phyloP scores from a whole-genome alignment of 1,140 invertebrate species.

The Drosophila miranda region DNA sequence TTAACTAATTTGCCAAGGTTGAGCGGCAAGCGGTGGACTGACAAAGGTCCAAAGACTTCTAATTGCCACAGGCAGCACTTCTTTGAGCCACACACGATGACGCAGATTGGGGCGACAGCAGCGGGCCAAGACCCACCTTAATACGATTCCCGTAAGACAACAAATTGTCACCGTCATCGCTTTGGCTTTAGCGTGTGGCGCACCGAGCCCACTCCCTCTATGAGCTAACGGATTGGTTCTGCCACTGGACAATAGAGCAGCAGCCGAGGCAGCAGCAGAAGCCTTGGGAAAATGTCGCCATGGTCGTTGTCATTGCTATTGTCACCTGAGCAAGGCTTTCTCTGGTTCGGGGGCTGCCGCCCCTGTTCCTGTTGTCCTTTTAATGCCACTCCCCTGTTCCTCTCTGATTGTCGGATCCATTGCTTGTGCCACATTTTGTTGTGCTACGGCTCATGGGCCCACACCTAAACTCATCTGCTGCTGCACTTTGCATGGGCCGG shows the following conservation, averaged over 20 bases:
- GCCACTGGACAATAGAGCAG: constrained; percentile 35
- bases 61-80: constrained; percentile 57
- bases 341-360: not conserved
- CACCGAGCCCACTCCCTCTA: not conserved
- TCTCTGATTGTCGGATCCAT: constrained; percentile 12
- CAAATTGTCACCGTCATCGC: constrained; percentile 64
- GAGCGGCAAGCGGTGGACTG: constrained; percentile 15
- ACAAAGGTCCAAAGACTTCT: constrained; percentile 62
- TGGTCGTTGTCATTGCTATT: constrained; percentile 46
- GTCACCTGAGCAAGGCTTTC: constrained; percentile 59
- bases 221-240: constrained; percentile 21
- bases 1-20: constrained; percentile 76
- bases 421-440: constrained; percentile 40
- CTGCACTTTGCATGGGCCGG: constrained; percentile 27
- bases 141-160: constrained; percentile 55
- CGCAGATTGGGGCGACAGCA: constrained; percentile 1
- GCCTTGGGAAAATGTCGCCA: constrained; percentile 67
- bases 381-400: no score
- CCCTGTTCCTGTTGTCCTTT: no score
- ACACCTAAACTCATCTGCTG: constrained; percentile 13
- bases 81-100: constrained; percentile 53
- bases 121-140: constrained; percentile 28
- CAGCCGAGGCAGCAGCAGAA: constrained; percentile 17
- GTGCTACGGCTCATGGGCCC: not conserved
- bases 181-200: constrained; percentile 60